A percentile compares a stretch with the other conserved stretches of the same genome.
These are phyloP conservation scores for Campaea margaritaria DNA, from an alignment of 2,888 invertebrate species.

Conservation along the genomic window DNA sequence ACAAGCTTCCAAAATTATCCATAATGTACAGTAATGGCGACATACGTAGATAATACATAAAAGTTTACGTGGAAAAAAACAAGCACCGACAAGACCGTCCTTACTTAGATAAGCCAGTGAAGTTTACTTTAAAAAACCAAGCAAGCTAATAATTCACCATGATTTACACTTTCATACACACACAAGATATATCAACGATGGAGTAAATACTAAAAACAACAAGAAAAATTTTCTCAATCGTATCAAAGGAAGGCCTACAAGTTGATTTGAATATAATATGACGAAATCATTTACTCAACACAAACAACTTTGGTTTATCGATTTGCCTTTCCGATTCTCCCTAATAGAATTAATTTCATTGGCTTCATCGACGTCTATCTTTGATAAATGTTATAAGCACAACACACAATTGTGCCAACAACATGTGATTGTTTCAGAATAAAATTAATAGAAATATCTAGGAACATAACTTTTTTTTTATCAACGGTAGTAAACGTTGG, in stretches of 20 bases:
- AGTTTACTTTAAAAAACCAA: no score
- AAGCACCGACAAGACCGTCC: no score
- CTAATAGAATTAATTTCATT: constrained; percentile 9
- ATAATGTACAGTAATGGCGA: no score
- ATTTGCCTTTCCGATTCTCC: constrained; percentile 15
- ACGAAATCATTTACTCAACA: background rate
- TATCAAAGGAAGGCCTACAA: background rate
- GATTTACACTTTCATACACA: no score
- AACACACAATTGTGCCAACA: background rate
- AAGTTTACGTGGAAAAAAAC: no score
- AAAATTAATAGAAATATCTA: background rate
- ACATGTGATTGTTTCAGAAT: background rate
- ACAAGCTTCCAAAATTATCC: no score
- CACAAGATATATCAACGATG: no score
- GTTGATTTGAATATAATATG: constrained; percentile 1
- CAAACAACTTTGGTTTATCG: constrained; percentile 13
- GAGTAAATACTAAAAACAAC: background rate
- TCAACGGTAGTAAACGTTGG: constrained; percentile 1
- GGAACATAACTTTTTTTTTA: no score
- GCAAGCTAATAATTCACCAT: no score
- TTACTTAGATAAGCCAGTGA: no score
- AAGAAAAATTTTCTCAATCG: background rate
- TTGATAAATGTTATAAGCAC: background rate
- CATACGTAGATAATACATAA: no score
- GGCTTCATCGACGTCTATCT: constrained; percentile 1